Conservation (phyloP, 1,140 invertebrate genomes). For the Chelonus insularis region DNA sequence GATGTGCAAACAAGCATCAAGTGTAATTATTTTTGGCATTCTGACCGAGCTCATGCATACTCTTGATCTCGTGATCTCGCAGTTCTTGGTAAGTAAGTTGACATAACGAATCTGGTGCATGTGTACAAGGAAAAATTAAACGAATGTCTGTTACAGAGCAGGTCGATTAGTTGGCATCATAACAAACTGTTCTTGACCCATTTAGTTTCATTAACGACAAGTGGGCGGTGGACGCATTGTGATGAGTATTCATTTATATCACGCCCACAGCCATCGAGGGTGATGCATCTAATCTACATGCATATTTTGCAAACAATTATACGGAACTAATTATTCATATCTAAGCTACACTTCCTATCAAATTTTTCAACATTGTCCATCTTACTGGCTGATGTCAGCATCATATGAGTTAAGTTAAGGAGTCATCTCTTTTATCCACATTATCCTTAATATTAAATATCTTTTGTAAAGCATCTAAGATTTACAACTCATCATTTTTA, state of each 20-base stretch:
- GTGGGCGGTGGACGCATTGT: conserved; percentile 4
- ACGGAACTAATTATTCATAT: no score
- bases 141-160: conserved; percentile 22
- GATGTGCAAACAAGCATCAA: no score
- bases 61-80: background rate
- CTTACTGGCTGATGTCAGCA: no score
- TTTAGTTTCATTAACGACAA: conserved; percentile 26
- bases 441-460: no score
- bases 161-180: conserved; percentile 19
- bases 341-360: no score
- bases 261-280: background rate
- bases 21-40: background rate
- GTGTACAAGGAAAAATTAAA: conserved; percentile 23
- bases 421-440: no score
- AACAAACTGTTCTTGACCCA: conserved; percentile 22
- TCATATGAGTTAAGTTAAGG: no score
- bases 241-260: background rate
- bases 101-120: background rate
- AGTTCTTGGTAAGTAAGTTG: background rate
- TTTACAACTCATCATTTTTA: no score
- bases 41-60: background rate
- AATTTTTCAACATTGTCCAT: no score
- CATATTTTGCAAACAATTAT: no score
- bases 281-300: no score
- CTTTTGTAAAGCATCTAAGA: no score